Percentiles rank a stretch among this genome's conserved stretches.
Conservation (phyloP, 2,888 invertebrate species). For the Apeira syringaria region DNA sequence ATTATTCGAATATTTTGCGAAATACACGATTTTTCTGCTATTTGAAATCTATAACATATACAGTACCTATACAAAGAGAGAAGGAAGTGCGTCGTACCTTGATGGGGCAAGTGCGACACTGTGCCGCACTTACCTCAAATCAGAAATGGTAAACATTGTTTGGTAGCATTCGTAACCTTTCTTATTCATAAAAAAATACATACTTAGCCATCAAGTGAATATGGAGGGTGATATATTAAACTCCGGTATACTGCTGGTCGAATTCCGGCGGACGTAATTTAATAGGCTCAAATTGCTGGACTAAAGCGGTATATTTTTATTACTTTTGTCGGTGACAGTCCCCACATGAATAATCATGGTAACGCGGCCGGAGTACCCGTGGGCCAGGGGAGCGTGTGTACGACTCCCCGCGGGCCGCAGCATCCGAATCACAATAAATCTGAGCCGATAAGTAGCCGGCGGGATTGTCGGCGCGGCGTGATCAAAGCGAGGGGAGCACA, state of each 20-base stretch:
- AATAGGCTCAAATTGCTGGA: constrained; percentile 19
- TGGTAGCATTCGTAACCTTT: no score
- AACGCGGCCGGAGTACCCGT: constrained; percentile 50
- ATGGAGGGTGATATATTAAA: no score
- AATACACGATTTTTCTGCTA: no score
- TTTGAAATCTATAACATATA: no score
- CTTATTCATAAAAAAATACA: no score
- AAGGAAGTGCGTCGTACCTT: no score
- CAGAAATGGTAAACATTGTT: no score
- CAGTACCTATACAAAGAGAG: no score
- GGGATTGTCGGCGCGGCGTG: constrained; percentile 78
- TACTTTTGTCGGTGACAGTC: constrained; percentile 44
- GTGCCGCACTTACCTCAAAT: no score
- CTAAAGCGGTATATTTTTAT: constrained; percentile 18
- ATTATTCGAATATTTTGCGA: no score
- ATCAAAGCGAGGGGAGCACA: constrained; percentile 77
- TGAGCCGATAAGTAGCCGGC: constrained; percentile 81
- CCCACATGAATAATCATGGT: constrained; percentile 48
- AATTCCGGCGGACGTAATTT: constrained; percentile 21
- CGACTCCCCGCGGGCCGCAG: constrained; percentile 66
- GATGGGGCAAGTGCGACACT: no score
- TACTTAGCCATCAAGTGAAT: no score
- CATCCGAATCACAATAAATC: constrained; percentile 82
- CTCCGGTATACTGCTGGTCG: constrained; percentile 10
- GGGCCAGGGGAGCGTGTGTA: constrained; percentile 44